phyloP scores from a whole-genome alignment of 2,888 invertebrate species.

The Drosophila mayaguana region DNA sequence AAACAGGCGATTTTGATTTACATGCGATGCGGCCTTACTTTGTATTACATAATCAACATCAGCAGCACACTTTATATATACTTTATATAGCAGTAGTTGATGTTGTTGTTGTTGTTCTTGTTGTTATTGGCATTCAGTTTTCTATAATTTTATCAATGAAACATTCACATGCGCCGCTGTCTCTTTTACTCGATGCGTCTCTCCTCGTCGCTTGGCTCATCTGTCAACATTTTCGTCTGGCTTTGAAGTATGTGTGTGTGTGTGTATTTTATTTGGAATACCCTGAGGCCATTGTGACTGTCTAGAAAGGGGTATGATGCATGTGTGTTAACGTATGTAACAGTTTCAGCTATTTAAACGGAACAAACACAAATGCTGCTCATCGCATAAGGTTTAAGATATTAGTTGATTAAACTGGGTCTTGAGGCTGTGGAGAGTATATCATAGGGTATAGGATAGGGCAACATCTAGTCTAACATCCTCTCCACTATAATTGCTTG shows the following conservation, averaged over 20 bases:
- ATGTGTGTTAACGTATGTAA: not conserved
- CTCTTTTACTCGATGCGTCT: not conserved
- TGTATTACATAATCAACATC: constrained; percentile 61
- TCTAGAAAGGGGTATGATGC: not conserved
- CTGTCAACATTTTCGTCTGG: constrained; percentile 52
- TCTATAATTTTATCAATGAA: constrained; percentile 63
- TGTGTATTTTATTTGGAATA: not conserved
- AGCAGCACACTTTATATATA: constrained; percentile 34
- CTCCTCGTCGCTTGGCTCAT: constrained; percentile 12
- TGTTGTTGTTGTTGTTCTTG: not conserved
- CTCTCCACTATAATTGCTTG: not conserved
- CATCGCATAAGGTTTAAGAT: too few species aligned
- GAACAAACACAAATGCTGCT: not conserved
- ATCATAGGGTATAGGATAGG: not conserved
- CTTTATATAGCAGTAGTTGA: not conserved
- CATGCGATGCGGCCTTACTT: constrained; percentile 51
- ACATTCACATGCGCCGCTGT: constrained; percentile 22
- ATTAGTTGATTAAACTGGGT: not conserved
- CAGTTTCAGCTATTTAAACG: not conserved
- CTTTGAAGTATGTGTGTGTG: constrained; percentile 40
- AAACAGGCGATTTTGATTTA: constrained; percentile 50
- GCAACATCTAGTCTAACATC: not conserved
- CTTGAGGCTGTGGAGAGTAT: not conserved
- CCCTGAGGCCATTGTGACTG: constrained; percentile 4
- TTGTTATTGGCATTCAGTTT: constrained; percentile 39